A percentile compares a stretch with the other conserved stretches of the same genome.
Evolutionary conservation across 1,140 invertebrate species (phyloP).

Genomic region (Heliconius eleuchia): DNA sequence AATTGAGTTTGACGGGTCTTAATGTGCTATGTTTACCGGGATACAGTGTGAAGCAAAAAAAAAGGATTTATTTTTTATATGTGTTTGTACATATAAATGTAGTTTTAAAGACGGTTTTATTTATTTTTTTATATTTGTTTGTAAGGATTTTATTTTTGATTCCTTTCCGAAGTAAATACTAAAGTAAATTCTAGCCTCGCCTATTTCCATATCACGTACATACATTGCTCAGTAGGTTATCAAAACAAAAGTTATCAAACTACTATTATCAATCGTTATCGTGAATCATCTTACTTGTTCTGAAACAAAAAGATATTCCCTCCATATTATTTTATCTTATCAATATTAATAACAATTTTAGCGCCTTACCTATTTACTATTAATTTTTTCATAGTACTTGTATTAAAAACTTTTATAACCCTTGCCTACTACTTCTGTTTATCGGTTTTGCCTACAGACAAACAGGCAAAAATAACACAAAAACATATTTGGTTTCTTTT

Average conservation of each 20-base stretch:
- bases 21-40: too few species aligned
- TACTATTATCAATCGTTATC: conserved; percentile 10
- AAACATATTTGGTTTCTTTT: too few species aligned
- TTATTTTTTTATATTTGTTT: too few species aligned
- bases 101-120: too few species aligned
- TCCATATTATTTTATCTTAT: conserved; percentile 11
- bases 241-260: conserved; percentile 8
- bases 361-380: conserved; percentile 2
- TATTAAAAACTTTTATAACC: neutral
- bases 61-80: too few species aligned
- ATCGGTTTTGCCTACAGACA: too few species aligned
- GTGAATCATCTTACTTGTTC: conserved; percentile 6
- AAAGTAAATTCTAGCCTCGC: neutral
- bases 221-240: neutral
- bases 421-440: too few species aligned
- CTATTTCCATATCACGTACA: conserved; percentile 10
- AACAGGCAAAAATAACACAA: too few species aligned
- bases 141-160: too few species aligned
- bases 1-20: too few species aligned
- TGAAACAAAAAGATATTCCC: conserved; percentile 5
- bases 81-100: too few species aligned
- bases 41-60: too few species aligned
- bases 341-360: conserved; percentile 6
- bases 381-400: neutral
- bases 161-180: neutral